A percentile compares a stretch with the other conserved stretches of the same genome.
phyloP scores from a whole-genome alignment of 1,140 invertebrate species.

The Artemia franciscana region DNA sequence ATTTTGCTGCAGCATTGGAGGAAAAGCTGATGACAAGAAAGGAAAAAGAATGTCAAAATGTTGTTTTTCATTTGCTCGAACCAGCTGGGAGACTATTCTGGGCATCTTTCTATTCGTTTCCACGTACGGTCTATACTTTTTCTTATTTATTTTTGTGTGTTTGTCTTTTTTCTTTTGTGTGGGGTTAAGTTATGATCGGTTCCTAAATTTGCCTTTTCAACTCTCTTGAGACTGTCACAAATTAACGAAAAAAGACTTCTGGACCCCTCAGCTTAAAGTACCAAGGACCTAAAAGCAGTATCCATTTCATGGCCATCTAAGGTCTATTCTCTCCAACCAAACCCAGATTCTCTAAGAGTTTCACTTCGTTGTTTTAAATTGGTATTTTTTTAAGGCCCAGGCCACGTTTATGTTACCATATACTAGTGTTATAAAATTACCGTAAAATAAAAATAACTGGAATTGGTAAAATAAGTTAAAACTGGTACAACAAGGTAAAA shows the following conservation, averaged over 20 bases:
- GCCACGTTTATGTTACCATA: too few species aligned
- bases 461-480: too few species aligned
- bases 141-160: background rate
- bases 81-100: background rate
- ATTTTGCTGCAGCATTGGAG: background rate
- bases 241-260: background rate
- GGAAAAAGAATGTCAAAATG: background rate
- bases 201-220: background rate
- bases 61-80: background rate
- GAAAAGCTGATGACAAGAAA: background rate
- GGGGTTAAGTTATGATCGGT: background rate
- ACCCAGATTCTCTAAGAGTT: too few species aligned
- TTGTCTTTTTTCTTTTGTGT: background rate
- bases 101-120: background rate
- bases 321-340: too few species aligned
- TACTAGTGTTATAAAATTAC: too few species aligned
- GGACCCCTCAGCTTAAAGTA: too few species aligned
- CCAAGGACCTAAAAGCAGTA: too few species aligned
- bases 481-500: too few species aligned
- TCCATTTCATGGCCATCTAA: too few species aligned
- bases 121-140: background rate
- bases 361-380: too few species aligned
- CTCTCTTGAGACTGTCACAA: background rate
- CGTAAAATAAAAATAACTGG: too few species aligned
- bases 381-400: too few species aligned